Evolutionary conservation across 2,888 invertebrate genomes (phyloP), one percentile per base, ranked within the genome.

Genomic region (Drosophila paramelanica): DNA sequence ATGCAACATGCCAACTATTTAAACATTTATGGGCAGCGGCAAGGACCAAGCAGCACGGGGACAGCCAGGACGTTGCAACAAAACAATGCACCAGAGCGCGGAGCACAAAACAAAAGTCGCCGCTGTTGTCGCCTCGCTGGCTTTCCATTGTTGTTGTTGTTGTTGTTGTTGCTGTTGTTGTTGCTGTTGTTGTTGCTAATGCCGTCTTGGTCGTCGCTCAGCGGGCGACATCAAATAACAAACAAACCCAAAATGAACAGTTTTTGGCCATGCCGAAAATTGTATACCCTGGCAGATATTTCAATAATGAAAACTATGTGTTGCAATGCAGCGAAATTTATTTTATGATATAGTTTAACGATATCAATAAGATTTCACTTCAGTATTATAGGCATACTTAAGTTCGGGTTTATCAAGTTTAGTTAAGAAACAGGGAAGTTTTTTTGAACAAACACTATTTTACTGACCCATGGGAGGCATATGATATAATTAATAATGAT

Each of bases 11-110:
- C 73, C 81, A 84, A 86, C 77, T 84, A 73, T 77, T 86, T 79
- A 67, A 77, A 77, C 84, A 84, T 84, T 84, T 86, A 84, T 83
- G 84, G 83, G 86, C 61, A 60, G 65, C 49, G 45, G 20, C 53
- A 56, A 62, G 58, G n/a, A 17, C 8, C 38, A 55, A 36, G 31
- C 58, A 62, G 56, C 66, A 67, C 23, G 23, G 23, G 64, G 53
- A 62, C 72, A 38, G 8, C 11, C 59, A 50, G 68, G 76, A 67
- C 43, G 41, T 45, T 67, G 75, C 71, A 67, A 61, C 75, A 71
- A 76, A 71, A 65, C 75, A 76, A 71, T 61, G 76, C 76, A 58
- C 43, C 71, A 55, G n/a, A 47, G 39, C 50, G 50, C 14, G 36
- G 8, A 43, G 43, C 39, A 55, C 46, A 57, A 49, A 65, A 65